Conservation (phyloP, 2,797 vertebrate species). For the Caiman crocodilus region DNA sequence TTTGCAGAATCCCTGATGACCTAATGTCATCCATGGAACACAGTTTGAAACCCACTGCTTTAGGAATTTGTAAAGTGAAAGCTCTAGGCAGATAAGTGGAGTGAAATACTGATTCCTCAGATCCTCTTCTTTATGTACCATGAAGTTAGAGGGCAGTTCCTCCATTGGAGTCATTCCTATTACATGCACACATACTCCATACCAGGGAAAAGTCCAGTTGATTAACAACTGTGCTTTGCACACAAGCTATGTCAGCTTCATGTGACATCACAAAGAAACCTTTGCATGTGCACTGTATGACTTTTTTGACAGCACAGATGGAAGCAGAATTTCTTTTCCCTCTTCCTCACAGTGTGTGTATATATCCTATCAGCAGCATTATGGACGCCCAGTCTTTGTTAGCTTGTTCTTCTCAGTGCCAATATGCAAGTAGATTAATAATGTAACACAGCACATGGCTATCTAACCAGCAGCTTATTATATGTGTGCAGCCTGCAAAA, state of each 20-base stretch:
- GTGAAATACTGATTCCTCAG: neutral
- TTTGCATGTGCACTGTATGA: neutral
- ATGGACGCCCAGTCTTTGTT: neutral
- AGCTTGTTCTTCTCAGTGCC: neutral
- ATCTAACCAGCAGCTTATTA: too few species aligned
- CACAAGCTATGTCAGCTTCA: neutral
- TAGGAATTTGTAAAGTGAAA: neutral
- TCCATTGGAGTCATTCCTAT: accelerated
- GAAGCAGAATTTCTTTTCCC: neutral
- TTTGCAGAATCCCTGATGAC: too few species aligned
- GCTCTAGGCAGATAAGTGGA: neutral
- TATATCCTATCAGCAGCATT: neutral
- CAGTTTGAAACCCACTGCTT: neutral
- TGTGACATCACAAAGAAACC: neutral
- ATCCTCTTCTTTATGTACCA: neutral
- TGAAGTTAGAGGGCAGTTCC: accelerated
- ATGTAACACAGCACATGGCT: accelerated
- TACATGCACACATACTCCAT: accelerated
- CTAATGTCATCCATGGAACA: too few species aligned
- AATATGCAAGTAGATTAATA: neutral
- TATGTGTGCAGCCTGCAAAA: too few species aligned
- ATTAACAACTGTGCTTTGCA: accelerated
- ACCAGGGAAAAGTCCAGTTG: neutral
- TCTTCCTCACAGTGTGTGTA: neutral
- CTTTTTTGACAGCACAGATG: neutral